Conservation (phyloP, 2,797 vertebrate genomes). For the Thunnus albacares region DNA sequence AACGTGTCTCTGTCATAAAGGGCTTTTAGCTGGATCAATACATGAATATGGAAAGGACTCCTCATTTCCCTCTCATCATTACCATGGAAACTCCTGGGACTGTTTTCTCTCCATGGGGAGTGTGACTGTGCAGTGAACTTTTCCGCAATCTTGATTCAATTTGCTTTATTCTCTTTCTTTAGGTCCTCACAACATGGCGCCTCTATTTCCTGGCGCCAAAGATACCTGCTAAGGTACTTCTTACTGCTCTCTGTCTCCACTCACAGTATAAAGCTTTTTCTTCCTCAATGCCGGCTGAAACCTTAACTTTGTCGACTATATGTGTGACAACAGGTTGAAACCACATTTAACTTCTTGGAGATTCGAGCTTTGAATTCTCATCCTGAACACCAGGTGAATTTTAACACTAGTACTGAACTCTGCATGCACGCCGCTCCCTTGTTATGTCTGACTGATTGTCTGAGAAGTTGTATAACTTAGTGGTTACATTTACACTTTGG, state of each 20-base stretch:
- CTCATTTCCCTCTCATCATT: constrained; percentile 57
- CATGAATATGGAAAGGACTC: constrained; percentile 44
- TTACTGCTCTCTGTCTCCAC: neutral
- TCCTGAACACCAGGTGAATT: constrained; percentile 88
- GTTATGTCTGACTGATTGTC: constrained; percentile 11
- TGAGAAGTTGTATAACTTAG: constrained; percentile 19
- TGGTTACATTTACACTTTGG: constrained; percentile 32
- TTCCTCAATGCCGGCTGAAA: neutral
- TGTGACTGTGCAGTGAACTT: constrained; percentile 57
- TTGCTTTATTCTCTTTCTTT: constrained; percentile 33
- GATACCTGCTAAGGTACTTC: constrained; percentile 85
- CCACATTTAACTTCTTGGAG: constrained; percentile 91
- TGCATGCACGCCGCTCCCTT: neutral
- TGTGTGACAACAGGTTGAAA: constrained; percentile 84
- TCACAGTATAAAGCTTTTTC: constrained; percentile 1
- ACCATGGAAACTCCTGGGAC: constrained; percentile 67
- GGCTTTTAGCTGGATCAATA: constrained; percentile 75
- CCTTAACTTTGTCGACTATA: constrained; percentile 10
- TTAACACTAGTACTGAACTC: neutral
- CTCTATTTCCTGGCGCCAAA: constrained; percentile 89
- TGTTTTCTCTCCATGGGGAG: constrained; percentile 34
- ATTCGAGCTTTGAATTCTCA: constrained; percentile 89
- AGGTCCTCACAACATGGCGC: constrained; percentile 91
- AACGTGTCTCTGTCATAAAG: constrained; percentile 40
- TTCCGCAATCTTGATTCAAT: constrained; percentile 46